Evolutionary conservation across 2,888 invertebrate species (phyloP), one percentile per base, ranked within the genome.

Genomic region (Andricus curvator): DNA sequence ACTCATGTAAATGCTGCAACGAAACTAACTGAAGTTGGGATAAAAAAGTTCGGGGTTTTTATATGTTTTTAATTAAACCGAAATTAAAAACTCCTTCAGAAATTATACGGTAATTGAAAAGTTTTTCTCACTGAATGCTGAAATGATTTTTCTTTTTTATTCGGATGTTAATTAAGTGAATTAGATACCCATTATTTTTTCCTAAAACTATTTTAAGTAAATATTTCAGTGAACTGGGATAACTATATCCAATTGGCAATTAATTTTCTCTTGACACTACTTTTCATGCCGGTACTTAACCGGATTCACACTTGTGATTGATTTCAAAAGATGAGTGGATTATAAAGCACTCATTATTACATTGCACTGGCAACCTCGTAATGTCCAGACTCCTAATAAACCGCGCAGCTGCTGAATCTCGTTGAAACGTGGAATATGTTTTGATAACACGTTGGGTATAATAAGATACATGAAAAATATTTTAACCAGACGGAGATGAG

Each of bases 291-390:
- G 48, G 25, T 68, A 5, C 68, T 70, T 29, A 20, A 48, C 48
- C 68, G 9, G 25, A 70, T 70, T 51, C 25, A 44, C 65, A 65
- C 65, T 29, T 48, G 8, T 70, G 68, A 70, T 70, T 70, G 68
- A 70, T 70, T 70, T 48, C 29, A 29, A 9, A 70, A 51, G 25
- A 70, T 70, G 68, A 51, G 44, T 48, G 48, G 68, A 70, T 48
- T 48, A 70, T 70, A 70, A 70, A 70, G 68, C 68, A 70, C 48
- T 70, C 68, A 70, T 70, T 70, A 70, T 70, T 70, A 48, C 68
- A 48, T 70, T 70, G 25, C 68, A 51, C 68, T 70, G 68, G 44
- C 68, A 70, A 44, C n/a, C 29, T 25, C 25, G 29, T 70, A 68
- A 68, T 68, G 44, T 25, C 29, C 48, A 22, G 68, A 48, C 68